Percentiles rank a stretch among this genome's conserved stretches.
Conservation (phyloP, 2,888 invertebrate species). For the Pasiphila rectangulata region DNA sequence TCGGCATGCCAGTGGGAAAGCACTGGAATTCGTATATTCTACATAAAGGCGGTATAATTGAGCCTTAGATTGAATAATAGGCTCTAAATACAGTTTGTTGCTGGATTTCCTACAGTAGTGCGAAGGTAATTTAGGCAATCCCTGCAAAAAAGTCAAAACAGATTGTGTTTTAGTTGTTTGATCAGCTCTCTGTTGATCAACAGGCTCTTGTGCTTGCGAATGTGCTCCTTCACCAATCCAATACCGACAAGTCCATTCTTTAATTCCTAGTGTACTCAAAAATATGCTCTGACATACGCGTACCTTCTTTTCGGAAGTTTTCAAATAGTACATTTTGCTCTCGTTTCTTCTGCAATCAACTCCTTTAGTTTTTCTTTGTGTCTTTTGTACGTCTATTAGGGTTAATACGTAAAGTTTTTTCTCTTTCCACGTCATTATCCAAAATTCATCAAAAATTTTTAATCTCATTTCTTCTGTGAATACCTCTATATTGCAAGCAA, state of each 20-base stretch:
- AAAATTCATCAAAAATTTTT: too few species aligned
- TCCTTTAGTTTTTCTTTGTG: too few species aligned
- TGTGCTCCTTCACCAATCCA: neutral
- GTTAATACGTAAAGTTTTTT: too few species aligned
- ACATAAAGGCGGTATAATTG: conserved; percentile 32
- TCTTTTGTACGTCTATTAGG: too few species aligned
- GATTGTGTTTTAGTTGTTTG: neutral
- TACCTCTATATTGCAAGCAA: too few species aligned
- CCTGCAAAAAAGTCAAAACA: neutral
- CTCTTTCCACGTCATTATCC: too few species aligned
- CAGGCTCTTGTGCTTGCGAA: too few species aligned
- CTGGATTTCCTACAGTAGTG: conserved; percentile 35
- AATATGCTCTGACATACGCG: neutral
- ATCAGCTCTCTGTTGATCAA: too few species aligned
- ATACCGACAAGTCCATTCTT: conserved; percentile 1
- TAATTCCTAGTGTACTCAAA: conserved; percentile 1
- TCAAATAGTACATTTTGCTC: neutral
- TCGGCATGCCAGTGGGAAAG: conserved; percentile 30
- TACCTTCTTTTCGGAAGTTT: neutral
- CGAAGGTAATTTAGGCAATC: conserved; percentile 35
- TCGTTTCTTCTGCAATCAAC: neutral
- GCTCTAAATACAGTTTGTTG: conserved; percentile 37
- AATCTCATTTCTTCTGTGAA: too few species aligned
- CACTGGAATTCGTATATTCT: conserved; percentile 23
- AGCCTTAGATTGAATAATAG: conserved; percentile 33